A percentile compares a stretch with the other conserved stretches of the same genome.
These are phyloP conservation scores for Heliconius aoede DNA, from an alignment of 2,888 invertebrate species.

Conservation along the genomic window DNA sequence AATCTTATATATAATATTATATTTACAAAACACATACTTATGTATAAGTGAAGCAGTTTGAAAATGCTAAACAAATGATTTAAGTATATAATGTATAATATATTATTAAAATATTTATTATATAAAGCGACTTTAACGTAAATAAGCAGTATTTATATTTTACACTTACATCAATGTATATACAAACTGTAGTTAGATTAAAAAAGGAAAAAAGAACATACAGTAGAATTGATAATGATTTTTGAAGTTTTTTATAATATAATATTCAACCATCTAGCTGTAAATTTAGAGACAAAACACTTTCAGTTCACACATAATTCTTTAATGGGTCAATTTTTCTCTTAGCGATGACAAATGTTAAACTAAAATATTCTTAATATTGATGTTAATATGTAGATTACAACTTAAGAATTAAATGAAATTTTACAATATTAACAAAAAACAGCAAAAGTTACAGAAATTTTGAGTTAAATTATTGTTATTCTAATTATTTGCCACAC, in stretches of 20 bases:
- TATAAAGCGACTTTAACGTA: neutral
- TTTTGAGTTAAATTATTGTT: neutral
- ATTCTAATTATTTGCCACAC: no score
- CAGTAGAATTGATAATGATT: no score
- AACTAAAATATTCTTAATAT: neutral
- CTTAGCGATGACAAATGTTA: neutral
- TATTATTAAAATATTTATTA: no score
- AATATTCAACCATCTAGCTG: no score
- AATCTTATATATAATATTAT: neutral
- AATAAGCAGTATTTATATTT: conserved; percentile 1
- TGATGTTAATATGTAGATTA: neutral
- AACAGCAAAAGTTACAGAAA: neutral
- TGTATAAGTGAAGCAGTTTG: neutral
- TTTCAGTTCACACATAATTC: neutral
- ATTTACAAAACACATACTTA: conserved; percentile 5
- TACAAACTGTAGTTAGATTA: neutral
- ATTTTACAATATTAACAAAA: no score
- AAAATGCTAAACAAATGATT: neutral
- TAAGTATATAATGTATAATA: neutral
- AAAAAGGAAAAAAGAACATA: neutral
- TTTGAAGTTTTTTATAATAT: no score
- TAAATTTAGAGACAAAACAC: neutral
- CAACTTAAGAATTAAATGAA: neutral
- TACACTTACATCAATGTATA: conserved; percentile 15
- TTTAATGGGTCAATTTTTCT: neutral